Evolutionary conservation across 1,140 invertebrate genomes (phyloP), one percentile per base, ranked within the genome.

Genomic region (Pseudachorutes palmiensis): DNA sequence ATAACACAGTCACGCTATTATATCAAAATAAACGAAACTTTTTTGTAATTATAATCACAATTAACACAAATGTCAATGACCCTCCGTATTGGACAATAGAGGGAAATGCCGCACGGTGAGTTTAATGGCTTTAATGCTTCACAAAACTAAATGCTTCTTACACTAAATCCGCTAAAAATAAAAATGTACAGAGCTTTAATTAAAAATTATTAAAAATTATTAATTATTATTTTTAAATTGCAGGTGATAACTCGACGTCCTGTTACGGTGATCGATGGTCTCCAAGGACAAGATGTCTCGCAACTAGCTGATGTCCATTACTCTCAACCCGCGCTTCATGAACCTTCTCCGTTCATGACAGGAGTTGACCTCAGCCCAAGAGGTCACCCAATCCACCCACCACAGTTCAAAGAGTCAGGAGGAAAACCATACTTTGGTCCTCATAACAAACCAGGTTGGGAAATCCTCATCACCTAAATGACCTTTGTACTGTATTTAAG

Each of bases 281-380:
- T 67, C 26, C 68, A 70, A 51, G 72, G 72, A 1, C 72, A 74
- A 28, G 72, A 74, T 51, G 51, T 67, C 5, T 58, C 65, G 0
- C 69, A 67, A 32, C 65, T 74, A 51, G 72, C 72, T 16, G 68
- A 74, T 58, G 72, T 74, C 30, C 69, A 71, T 41, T 74, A 74
- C 55, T 71, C 72, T 0, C 72, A 69, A 2, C n/a, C 48, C 12
- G 67, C 72, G 5, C 69, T 72, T 16, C 70, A 71, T 45, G 72
- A 74, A 26, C 67, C 69, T 1, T 30, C 32, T 31, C 72, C 64
- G n/a, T 48, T 41, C 24, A 45, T 36, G 2, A 5, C 71, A 1
- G 67, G 66, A 3, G 66, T 74, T 24, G 72, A 74, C 36, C 66
- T 65, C 32, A 66, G 65, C 1, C 71, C 71, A 19, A 41, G 72